These are phyloP conservation scores for Trissonchulus latispiculum DNA, from an alignment of 2,888 invertebrate species.

Conservation along the genomic window DNA sequence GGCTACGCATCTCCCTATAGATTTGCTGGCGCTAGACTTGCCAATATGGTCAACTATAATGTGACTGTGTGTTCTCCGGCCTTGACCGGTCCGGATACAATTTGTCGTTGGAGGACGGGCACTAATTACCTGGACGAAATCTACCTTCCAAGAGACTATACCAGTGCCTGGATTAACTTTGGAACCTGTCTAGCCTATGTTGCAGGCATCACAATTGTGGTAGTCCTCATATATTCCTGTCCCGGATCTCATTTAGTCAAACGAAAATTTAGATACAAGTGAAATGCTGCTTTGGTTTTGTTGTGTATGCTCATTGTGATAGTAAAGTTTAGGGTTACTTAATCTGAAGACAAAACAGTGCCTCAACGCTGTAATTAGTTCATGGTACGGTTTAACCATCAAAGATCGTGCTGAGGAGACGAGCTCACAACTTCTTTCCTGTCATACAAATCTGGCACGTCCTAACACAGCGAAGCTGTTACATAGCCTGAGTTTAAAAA, in stretches of 20 bases:
- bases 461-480: too few species aligned
- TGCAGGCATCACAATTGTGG: neutral
- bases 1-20: conserved; percentile 68
- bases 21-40: conserved; percentile 58
- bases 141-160: neutral
- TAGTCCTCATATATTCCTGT: neutral
- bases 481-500: too few species aligned
- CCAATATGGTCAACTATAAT: neutral
- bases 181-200: neutral
- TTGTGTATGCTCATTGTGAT: too few species aligned
- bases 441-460: too few species aligned
- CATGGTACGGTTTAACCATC: too few species aligned
- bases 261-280: neutral
- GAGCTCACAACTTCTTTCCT: too few species aligned
- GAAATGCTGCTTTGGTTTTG: too few species aligned
- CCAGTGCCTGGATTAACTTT: neutral
- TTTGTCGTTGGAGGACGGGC: neutral
- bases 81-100: neutral
- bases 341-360: too few species aligned
- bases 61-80: conserved; percentile 11
- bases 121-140: neutral
- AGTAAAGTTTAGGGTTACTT: too few species aligned
- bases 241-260: neutral
- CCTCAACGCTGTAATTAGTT: too few species aligned
- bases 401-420: too few species aligned